Evolutionary conservation across 2,113 vertebrate species (phyloP).

Genomic region (Cnemophilus loriae): DNA sequence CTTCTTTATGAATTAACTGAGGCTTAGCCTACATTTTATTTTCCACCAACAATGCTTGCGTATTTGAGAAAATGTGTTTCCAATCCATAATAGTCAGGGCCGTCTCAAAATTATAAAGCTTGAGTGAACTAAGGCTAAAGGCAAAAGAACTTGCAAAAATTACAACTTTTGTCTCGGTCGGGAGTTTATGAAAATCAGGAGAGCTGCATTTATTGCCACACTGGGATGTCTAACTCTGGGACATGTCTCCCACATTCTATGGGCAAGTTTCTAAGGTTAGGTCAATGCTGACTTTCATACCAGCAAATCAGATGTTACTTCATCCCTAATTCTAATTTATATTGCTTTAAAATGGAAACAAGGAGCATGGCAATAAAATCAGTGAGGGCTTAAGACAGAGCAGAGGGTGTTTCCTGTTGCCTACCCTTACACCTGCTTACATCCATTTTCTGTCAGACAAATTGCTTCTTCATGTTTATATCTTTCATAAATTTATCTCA

Average conservation of each 20-base stretch:
- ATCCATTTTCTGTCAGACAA: background rate
- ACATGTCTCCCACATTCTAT: rapidly evolving
- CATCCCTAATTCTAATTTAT: background rate
- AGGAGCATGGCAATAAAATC: background rate
- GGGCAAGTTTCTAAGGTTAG: background rate
- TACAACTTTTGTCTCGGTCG: background rate
- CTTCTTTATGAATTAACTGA: background rate
- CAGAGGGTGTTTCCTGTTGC: background rate
- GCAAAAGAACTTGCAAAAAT: background rate
- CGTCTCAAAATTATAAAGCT: background rate
- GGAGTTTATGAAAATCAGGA: background rate
- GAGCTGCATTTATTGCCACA: background rate
- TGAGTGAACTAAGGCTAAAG: background rate
- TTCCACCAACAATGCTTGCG: background rate
- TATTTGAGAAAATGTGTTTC: background rate
- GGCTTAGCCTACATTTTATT: background rate
- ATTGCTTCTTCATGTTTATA: background rate
- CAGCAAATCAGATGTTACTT: background rate
- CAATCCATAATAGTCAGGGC: background rate
- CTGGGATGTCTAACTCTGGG: background rate
- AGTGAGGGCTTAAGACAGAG: background rate
- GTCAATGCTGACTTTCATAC: background rate
- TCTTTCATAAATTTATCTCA: background rate
- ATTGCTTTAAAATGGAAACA: background rate
- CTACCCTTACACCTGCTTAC: background rate